Evolutionary conservation across 2,888 invertebrate species (phyloP).

Genomic region (Drepanosiphum platanoidis): DNA sequence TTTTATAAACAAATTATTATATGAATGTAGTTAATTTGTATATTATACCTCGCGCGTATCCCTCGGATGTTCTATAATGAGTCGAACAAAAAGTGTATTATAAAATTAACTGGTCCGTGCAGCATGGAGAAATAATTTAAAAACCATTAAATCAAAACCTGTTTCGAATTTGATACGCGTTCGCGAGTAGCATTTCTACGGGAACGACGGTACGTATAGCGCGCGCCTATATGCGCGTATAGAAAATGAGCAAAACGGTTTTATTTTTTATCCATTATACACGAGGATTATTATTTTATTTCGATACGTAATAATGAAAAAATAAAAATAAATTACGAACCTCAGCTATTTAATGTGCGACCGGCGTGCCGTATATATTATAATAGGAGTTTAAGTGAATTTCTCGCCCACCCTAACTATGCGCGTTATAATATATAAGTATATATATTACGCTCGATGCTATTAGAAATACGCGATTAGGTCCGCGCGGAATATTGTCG

Average conservation of each 20-base stretch:
- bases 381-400: not conserved
- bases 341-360: not conserved
- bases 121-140: conserved; percentile 27
- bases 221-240: not conserved
- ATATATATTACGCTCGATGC: not conserved
- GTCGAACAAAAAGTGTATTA: not conserved
- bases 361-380: not conserved
- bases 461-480: not conserved
- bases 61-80: not conserved
- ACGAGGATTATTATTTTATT: not conserved
- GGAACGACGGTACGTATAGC: not conserved
- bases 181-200: conserved; percentile 3
- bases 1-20: not conserved
- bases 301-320: not conserved
- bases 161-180: conserved; percentile 44
- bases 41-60: not conserved
- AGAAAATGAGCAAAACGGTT: not conserved
- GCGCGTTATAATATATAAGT: not conserved
- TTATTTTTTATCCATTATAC: no score
- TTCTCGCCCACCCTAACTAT: not conserved
- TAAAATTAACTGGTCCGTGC: conserved; percentile 11
- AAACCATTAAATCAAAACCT: conserved; percentile 26
- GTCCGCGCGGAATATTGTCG: conserved; percentile 7
- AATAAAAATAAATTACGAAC: not conserved
- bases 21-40: not conserved